phyloP scores from a whole-genome alignment of 2,113 vertebrate genomes.

The Mystacornis crossleyi region DNA sequence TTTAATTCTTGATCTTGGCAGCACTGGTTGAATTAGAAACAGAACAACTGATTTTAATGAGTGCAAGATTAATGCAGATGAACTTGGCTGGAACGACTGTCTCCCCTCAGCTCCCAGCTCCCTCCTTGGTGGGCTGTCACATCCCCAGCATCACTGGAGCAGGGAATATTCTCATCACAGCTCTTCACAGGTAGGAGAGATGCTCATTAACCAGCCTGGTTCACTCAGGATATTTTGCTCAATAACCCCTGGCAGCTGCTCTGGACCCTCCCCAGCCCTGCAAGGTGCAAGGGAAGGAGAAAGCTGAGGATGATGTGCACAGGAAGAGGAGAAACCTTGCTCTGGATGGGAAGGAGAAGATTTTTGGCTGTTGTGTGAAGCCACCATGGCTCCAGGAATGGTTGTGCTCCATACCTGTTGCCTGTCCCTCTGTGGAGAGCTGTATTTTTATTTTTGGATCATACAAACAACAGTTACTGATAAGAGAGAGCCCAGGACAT shows the following conservation, averaged over 20 bases:
- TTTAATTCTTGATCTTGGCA: conserved; percentile 24
- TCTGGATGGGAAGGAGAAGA: not conserved
- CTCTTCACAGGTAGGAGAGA: not conserved
- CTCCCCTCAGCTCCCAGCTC: not conserved
- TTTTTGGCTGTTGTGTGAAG: not conserved
- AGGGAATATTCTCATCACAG: not conserved
- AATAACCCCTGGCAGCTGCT: not conserved
- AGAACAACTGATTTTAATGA: conserved; percentile 47
- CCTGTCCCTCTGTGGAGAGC: not conserved
- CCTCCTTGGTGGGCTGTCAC: not conserved
- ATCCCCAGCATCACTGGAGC: not conserved
- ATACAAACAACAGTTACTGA: not conserved
- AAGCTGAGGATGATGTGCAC: not conserved
- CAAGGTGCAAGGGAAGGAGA: not conserved
- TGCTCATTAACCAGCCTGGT: not conserved
- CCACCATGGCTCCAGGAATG: not conserved
- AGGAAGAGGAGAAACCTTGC: not conserved
- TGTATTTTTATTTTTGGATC: not conserved
- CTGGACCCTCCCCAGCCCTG: not conserved
- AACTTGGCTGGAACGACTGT: not conserved
- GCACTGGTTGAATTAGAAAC: not conserved
- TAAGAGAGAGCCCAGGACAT: too few species aligned
- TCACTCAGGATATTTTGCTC: not conserved
- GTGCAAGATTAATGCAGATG: conserved; percentile 42
- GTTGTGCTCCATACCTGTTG: not conserved